phyloP scores from a whole-genome alignment of 2,888 invertebrate species.

The Lissonota sp. region DNA sequence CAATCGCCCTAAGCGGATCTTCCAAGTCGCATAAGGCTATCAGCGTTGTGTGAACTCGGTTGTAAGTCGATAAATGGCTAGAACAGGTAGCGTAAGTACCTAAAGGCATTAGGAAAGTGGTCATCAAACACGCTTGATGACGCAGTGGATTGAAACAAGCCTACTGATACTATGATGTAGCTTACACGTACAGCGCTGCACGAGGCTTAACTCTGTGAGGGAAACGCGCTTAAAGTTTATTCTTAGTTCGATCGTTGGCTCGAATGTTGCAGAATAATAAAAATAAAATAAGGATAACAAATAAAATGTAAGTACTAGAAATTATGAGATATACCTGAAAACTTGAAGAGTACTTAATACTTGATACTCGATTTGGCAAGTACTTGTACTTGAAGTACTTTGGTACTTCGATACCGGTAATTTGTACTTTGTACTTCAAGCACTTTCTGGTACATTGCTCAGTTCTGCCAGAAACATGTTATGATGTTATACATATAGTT shows the following conservation, averaged over 20 bases:
- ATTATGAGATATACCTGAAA: no score
- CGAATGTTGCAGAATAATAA: conserved; percentile 60
- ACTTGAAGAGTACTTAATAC: no score
- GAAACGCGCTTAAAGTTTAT: conserved; percentile 55
- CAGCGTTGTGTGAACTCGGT: conserved; percentile 9
- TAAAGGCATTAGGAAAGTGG: conserved; percentile 42
- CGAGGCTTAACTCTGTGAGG: conserved; percentile 22
- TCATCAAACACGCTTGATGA: conserved; percentile 16
- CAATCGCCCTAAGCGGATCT: conserved; percentile 48
- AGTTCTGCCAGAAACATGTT: no score
- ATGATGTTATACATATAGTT: no score
- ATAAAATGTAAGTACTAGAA: no score
- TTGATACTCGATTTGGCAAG: no score
- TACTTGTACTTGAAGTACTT: no score
- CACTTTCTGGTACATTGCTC: no score
- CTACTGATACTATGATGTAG: conserved; percentile 23
- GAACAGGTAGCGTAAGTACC: conserved; percentile 48
- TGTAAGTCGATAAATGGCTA: conserved; percentile 59
- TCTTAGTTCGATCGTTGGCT: conserved; percentile 63
- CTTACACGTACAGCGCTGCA: conserved; percentile 14
- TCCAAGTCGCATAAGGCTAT: conserved; percentile 40
- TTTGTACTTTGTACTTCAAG: no score
- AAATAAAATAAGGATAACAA: conserved; percentile 49
- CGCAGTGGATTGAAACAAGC: conserved; percentile 11
- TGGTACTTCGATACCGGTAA: no score